These are phyloP conservation scores for Hippocampus zosterae DNA, from an alignment of 2,113 vertebrate genomes.

Conservation along the genomic window DNA sequence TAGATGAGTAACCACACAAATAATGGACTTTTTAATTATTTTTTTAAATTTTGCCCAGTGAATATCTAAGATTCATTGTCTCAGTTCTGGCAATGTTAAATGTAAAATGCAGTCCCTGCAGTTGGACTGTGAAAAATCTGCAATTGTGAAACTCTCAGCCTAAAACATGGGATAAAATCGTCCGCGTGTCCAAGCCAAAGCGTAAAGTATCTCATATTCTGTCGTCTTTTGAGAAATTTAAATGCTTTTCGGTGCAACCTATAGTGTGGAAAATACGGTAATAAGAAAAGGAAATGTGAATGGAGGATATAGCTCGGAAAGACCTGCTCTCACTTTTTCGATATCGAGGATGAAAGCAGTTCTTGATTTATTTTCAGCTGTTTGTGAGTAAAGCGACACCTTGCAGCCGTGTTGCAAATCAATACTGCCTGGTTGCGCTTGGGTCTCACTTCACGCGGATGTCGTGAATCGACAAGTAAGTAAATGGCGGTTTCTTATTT, in stretches of 20 bases:
- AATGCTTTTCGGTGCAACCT: no score
- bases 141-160: not conserved
- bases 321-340: constrained; percentile 12
- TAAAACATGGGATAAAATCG: no score
- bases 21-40: constrained; percentile 13
- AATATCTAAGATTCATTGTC: no score
- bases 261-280: not conserved
- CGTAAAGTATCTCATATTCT: no score
- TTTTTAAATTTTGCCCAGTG: not conserved
- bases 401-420: constrained; percentile 36
- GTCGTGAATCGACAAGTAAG: constrained; percentile 32
- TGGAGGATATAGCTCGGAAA: constrained; percentile 37
- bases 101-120: not conserved
- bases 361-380: constrained; percentile 49
- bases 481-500: constrained; percentile 13
- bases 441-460: not conserved
- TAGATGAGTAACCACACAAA: constrained; percentile 30
- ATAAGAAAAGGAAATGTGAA: constrained; percentile 30
- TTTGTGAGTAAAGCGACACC: constrained; percentile 46
- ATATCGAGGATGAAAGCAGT: constrained; percentile 48
- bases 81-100: no score
- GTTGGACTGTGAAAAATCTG: not conserved
- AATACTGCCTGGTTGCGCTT: constrained; percentile 30
- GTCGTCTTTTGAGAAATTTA: no score
- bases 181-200: no score